These are phyloP conservation scores for Neocloeon triangulifer DNA, from an alignment of 1,140 invertebrate genomes.

Conservation along the genomic window DNA sequence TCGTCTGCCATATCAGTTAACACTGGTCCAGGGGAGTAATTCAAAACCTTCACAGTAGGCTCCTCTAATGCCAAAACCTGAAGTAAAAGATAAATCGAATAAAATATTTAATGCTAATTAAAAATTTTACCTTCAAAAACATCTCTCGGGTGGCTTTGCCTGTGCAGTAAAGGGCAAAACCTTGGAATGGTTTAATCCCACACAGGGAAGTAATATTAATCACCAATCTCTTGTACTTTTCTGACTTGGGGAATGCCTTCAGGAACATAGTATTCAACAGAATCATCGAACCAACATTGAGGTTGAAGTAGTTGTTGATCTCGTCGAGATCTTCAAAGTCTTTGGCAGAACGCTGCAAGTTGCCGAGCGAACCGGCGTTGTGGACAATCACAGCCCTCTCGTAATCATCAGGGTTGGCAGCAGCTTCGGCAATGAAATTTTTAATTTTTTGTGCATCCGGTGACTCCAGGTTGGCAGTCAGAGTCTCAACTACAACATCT, in stretches of 20 bases:
- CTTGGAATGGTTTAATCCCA: conserved; percentile 49
- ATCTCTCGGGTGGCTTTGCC: conserved; percentile 83
- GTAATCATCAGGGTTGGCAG: conserved; percentile 21
- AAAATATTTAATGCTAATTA: conserved; percentile 2
- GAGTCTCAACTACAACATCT: conserved; percentile 10
- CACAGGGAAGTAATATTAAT: conserved; percentile 77
- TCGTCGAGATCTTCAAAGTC: conserved; percentile 31
- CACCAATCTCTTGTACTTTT: conserved; percentile 27
- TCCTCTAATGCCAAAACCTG: conserved; percentile 53
- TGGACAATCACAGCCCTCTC: conserved; percentile 56
- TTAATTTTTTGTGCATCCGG: conserved; percentile 15
- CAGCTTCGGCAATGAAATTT: conserved; percentile 10
- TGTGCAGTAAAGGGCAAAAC: conserved; percentile 56
- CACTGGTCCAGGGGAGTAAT: conserved; percentile 84
- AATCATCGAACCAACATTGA: conserved; percentile 53
- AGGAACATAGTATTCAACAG: conserved; percentile 57
- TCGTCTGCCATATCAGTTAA: conserved; percentile 72
- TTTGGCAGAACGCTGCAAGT: conserved; percentile 31
- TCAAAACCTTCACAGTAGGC: conserved; percentile 49
- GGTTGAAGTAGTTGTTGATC: conserved; percentile 42
- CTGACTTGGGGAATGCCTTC: conserved; percentile 21
- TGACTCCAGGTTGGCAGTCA: conserved; percentile 3
- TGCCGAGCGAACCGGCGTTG: conserved; percentile 75
- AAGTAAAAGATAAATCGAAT: conserved; percentile 3
- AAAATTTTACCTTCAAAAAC: conserved; percentile 45